Conservation (phyloP, 2,113 vertebrate species). For the Bothrops jararaca region DNA sequence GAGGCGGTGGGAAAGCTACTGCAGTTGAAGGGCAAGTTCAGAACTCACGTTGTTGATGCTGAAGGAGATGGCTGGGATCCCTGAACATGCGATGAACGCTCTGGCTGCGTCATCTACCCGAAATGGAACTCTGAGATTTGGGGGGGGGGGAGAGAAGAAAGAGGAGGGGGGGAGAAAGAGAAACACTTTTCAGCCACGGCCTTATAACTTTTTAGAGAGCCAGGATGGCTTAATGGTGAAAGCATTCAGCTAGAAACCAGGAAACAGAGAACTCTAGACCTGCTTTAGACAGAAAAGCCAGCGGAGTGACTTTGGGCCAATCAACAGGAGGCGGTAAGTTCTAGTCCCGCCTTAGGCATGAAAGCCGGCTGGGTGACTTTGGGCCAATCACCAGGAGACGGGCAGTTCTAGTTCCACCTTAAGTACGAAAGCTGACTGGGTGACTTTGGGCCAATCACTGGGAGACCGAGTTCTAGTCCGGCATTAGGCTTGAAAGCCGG, state of each 20-base stretch:
- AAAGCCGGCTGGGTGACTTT: too few species aligned
- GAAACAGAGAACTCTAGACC: neutral
- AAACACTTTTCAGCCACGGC: neutral
- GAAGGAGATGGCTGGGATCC: slow-evolving; percentile 89
- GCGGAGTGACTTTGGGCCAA: neutral
- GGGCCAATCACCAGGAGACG: too few species aligned
- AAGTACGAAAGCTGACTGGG: too few species aligned
- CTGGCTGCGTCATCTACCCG: slow-evolving; percentile 78
- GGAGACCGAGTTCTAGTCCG: too few species aligned
- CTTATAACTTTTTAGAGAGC: neutral
- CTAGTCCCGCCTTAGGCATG: neutral
- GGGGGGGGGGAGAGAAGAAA: neutral
- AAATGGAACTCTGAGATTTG: slow-evolving; percentile 69
- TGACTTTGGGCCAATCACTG: too few species aligned
- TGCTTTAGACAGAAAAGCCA: neutral
- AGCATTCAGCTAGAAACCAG: neutral
- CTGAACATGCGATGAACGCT: slow-evolving; percentile 85
- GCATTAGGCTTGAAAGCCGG: too few species aligned
- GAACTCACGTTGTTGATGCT: slow-evolving; percentile 74
- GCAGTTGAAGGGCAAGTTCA: neutral
- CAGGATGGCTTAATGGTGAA: neutral
- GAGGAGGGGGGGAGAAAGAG: neutral
- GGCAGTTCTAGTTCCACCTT: too few species aligned
- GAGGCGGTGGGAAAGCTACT: neutral
- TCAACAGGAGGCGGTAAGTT: neutral